Evolutionary conservation across 2,888 invertebrate genomes (phyloP).

Genomic region (Agrochola litura): DNA sequence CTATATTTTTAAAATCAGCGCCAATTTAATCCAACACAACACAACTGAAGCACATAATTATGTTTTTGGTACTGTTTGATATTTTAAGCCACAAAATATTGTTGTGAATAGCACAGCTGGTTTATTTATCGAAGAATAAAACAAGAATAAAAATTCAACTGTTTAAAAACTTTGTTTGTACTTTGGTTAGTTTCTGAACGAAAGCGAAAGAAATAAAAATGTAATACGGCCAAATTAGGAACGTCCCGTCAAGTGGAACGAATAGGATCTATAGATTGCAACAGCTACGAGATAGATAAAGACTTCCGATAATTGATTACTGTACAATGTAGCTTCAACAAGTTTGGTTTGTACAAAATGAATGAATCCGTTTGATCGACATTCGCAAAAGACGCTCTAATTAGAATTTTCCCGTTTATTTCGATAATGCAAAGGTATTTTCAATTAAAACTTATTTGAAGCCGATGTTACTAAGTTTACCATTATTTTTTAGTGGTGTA

Average conservation of each 20-base stretch:
- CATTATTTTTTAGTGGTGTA: slow-evolving; percentile 36
- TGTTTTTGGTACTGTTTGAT: slow-evolving; percentile 33
- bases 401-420: slow-evolving; percentile 77
- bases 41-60: slow-evolving; percentile 31
- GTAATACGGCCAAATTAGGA: slow-evolving; percentile 63
- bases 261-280: slow-evolving; percentile 52
- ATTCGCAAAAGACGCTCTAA: slow-evolving; percentile 81
- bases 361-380: slow-evolving; percentile 82
- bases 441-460: slow-evolving; percentile 54
- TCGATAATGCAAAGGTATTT: slow-evolving; percentile 81
- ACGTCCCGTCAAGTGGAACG: neutral
- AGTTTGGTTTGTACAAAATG: slow-evolving; percentile 72
- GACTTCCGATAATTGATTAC: slow-evolving; percentile 58
- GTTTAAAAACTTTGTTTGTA: neutral
- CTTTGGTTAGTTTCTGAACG: slow-evolving; percentile 72
- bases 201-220: slow-evolving; percentile 61
- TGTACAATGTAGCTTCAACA: slow-evolving; percentile 58
- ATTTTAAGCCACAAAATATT: neutral
- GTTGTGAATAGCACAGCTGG: slow-evolving; percentile 1
- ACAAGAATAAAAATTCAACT: neutral
- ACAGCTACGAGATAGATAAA: slow-evolving; percentile 43
- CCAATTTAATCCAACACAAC: slow-evolving; percentile 66
- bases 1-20: slow-evolving; percentile 86
- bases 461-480: slow-evolving; percentile 37
- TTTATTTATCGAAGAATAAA: slow-evolving; percentile 1